Conservation (phyloP, 2,888 invertebrate genomes). For the Hemithea aestivaria region DNA sequence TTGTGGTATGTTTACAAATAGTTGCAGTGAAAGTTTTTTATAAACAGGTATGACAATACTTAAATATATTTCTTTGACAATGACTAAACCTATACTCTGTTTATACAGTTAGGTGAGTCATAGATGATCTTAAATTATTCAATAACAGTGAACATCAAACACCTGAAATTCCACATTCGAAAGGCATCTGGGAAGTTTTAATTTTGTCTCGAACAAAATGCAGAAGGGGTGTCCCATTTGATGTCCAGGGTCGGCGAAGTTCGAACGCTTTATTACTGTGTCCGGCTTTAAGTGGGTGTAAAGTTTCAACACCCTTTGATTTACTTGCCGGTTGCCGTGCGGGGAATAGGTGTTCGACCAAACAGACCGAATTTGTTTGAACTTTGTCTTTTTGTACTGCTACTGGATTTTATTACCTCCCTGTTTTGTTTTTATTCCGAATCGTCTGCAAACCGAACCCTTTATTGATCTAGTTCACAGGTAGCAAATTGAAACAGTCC, state of each 20-base stretch:
- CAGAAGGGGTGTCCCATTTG: conserved; percentile 71
- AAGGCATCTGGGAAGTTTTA: conserved; percentile 61
- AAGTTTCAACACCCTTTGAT: conserved; percentile 80
- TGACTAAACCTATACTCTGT: too few species aligned
- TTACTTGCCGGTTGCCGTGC: conserved; percentile 60
- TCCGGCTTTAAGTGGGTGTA: conserved; percentile 80
- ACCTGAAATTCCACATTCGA: conserved; percentile 6
- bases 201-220: conserved; percentile 67
- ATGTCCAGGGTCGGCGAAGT: conserved; percentile 74
- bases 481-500: conserved; percentile 25
- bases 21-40: neutral
- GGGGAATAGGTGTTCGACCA: conserved; percentile 63
- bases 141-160: conserved; percentile 1
- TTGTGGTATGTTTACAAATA: neutral
- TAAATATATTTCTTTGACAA: too few species aligned
- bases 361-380: conserved; percentile 59
- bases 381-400: conserved; percentile 53
- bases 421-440: conserved; percentile 39
- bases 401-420: conserved; percentile 41
- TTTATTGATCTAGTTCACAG: conserved; percentile 22
- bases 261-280: conserved; percentile 79
- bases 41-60: too few species aligned
- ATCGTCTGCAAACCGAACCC: conserved; percentile 18
- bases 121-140: conserved; percentile 16
- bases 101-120: too few species aligned